A percentile compares a stretch with the other conserved stretches of the same genome.
Conservation (phyloP, 2,113 vertebrate species). For the Tamias sibiricus region DNA sequence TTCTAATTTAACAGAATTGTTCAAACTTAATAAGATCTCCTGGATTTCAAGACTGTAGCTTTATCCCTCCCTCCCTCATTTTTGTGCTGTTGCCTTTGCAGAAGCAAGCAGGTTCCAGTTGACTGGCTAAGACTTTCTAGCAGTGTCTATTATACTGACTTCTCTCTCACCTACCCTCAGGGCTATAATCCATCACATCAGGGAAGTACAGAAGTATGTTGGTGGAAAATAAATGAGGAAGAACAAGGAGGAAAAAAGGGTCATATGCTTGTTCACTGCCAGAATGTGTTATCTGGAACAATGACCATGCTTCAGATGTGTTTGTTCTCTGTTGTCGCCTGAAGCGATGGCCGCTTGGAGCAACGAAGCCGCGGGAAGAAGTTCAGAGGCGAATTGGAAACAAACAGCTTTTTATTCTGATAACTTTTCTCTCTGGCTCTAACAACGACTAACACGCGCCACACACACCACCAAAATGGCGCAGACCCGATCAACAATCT, state of each 20-base stretch:
- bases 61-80: background rate
- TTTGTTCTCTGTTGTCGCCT: slow-evolving; percentile 45
- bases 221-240: slow-evolving; percentile 34
- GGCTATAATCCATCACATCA: background rate
- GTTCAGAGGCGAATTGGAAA: too few species aligned
- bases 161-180: background rate
- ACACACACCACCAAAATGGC: too few species aligned
- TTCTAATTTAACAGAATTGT: slow-evolving; percentile 47
- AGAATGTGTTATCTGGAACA: slow-evolving; percentile 17
- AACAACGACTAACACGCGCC: too few species aligned
- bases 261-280: background rate
- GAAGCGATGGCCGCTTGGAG: too few species aligned
- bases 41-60: background rate
- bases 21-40: slow-evolving; percentile 29
- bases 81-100: slow-evolving; percentile 41
- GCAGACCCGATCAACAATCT: too few species aligned
- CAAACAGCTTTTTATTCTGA: too few species aligned
- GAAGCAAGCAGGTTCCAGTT: background rate
- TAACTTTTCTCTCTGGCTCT: too few species aligned
- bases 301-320: background rate
- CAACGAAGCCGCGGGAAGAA: too few species aligned
- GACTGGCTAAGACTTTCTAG: slow-evolving; percentile 5
- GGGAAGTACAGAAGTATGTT: background rate
- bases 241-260: slow-evolving; percentile 6
- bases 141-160: background rate